phyloP scores from a whole-genome alignment of 1,140 invertebrate species.

The Cryptotermes secundus region DNA sequence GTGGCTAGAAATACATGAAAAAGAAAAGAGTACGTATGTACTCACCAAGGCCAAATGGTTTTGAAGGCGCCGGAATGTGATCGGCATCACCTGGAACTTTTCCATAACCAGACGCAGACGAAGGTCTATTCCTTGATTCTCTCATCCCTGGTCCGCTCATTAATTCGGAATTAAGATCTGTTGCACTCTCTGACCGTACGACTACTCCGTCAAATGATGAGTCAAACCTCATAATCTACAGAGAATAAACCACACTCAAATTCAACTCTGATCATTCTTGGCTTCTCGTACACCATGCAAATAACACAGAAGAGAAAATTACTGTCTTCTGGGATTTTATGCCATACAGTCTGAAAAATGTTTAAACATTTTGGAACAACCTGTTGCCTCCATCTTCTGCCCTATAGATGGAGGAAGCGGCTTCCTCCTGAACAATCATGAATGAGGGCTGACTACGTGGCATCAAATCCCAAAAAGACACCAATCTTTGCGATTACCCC shows the following conservation, averaged over 20 bases:
- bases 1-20: background rate
- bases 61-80: constrained; percentile 56
- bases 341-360: no score
- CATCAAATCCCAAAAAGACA: no score
- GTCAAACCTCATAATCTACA: constrained; percentile 76
- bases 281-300: no score
- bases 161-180: constrained; percentile 68
- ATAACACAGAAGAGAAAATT: no score
- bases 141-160: constrained; percentile 32
- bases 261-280: constrained; percentile 21
- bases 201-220: constrained; percentile 70
- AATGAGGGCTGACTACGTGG: no score
- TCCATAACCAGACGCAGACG: background rate
- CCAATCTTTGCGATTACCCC: no score
- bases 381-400: no score
- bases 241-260: constrained; percentile 44
- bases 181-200: constrained; percentile 77
- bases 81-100: constrained; percentile 37
- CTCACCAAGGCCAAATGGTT: constrained; percentile 79
- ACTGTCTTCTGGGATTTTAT: no score
- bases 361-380: no score
- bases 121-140: constrained; percentile 31
- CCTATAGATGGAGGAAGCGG: no score
- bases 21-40: constrained; percentile 31
- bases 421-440: no score